phyloP scores from a whole-genome alignment of 2,113 vertebrate genomes.

The Aspiorhynchus laticeps region DNA sequence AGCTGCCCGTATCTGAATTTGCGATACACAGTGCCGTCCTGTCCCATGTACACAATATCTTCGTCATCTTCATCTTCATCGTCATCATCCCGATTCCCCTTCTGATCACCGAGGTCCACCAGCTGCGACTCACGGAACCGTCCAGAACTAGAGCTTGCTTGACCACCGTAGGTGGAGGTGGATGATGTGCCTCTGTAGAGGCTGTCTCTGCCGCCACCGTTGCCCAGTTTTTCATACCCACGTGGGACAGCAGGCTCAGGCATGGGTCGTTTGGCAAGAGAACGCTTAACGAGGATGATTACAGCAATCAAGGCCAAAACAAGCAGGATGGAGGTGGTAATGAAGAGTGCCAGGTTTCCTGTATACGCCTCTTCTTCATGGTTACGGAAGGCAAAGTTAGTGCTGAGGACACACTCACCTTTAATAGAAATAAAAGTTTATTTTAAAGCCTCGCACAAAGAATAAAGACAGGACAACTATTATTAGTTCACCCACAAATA shows the following conservation, averaged over 20 bases:
- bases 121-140: constrained; percentile 80
- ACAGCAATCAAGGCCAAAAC: constrained; percentile 74
- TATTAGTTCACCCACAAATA: neutral
- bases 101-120: constrained; percentile 79
- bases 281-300: constrained; percentile 77
- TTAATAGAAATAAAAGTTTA: neutral
- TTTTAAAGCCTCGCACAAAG: neutral
- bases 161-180: constrained; percentile 61
- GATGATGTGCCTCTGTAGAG: constrained; percentile 57
- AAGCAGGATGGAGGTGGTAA: constrained; percentile 79
- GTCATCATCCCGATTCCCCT: constrained; percentile 65
- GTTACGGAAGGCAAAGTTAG: constrained; percentile 66
- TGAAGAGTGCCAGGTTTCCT: constrained; percentile 77
- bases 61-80: constrained; percentile 82
- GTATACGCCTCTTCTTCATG: constrained; percentile 63
- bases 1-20: constrained; percentile 92
- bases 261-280: constrained; percentile 68
- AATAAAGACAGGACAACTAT: neutral
- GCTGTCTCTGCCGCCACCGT: constrained; percentile 60
- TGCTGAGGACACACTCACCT: constrained; percentile 86
- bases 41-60: constrained; percentile 96
- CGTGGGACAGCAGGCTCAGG: constrained; percentile 60
- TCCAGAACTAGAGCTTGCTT: constrained; percentile 66
- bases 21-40: constrained; percentile 91
- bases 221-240: constrained; percentile 85